Conservation (phyloP, 2,888 invertebrate genomes). For the Chouioia cunea region DNA sequence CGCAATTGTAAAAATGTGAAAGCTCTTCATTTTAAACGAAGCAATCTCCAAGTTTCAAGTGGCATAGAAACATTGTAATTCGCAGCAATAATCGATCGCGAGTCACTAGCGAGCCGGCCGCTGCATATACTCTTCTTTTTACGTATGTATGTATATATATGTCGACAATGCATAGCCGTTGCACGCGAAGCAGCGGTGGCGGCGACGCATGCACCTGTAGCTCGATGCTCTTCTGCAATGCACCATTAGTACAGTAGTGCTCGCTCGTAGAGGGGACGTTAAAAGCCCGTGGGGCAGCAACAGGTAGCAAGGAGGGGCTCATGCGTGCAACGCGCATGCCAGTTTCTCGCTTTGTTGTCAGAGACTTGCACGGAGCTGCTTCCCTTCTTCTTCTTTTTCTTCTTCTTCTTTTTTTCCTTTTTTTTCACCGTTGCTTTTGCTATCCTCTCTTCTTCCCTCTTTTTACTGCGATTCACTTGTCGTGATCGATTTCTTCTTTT, state of each 20-base stretch:
- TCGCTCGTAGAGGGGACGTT: not conserved
- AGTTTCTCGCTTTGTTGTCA: not conserved
- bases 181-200: not conserved
- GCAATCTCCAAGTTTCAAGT: too few relatives aligned
- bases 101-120: too few relatives aligned
- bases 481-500: too few relatives aligned
- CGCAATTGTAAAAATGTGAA: too few relatives aligned
- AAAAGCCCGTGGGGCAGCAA: conserved; percentile 17
- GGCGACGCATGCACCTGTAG: conserved; percentile 21
- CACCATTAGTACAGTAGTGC: not conserved
- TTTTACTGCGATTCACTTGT: too few relatives aligned
- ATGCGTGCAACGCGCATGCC: not conserved
- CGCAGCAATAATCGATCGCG: too few relatives aligned
- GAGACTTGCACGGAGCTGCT: not conserved
- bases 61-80: too few relatives aligned
- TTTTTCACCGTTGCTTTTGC: conserved; percentile 6
- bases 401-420: not conserved
- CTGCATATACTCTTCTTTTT: too few relatives aligned
- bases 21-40: too few relatives aligned
- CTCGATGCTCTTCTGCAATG: not conserved
- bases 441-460: not conserved
- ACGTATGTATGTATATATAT: too few relatives aligned
- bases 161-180: not conserved
- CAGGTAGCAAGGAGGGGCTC: conserved; percentile 18
- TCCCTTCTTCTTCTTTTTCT: conserved; percentile 7